Percentiles rank a stretch among this genome's conserved stretches.
Conservation (phyloP, 2,797 vertebrate genomes). For the Catamblyrhynchus diadema region DNA sequence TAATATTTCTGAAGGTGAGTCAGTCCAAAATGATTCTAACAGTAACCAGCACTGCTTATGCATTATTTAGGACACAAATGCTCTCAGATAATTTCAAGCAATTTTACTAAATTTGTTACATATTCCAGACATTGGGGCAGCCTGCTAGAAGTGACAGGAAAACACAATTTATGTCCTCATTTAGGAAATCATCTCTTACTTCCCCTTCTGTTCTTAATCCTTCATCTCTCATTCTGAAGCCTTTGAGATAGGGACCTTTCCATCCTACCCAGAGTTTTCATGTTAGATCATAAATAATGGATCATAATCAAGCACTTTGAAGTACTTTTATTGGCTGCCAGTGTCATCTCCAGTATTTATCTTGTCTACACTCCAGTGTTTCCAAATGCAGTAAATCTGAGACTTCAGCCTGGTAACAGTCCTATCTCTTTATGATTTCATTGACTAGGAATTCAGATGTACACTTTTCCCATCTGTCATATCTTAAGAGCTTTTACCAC, state of each 20-base stretch:
- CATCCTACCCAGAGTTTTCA: not conserved
- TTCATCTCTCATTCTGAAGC: not conserved
- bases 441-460: not conserved
- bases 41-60: not conserved
- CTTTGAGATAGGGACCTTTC: not conserved
- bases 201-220: not conserved
- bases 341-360: conserved; percentile 10
- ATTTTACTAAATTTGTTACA: not conserved
- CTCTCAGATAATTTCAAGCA: not conserved
- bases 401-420: not conserved
- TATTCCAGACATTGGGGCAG: not conserved
- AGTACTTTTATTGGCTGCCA: conserved; percentile 9
- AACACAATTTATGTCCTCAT: not conserved
- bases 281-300: not conserved
- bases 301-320: not conserved
- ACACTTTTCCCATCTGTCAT: not conserved
- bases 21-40: not conserved
- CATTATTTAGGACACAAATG: conserved; percentile 23
- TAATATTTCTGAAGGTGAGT: not conserved
- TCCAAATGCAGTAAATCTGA: not conserved
- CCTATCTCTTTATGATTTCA: not conserved
- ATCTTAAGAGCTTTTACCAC: not conserved
- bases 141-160: not conserved
- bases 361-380: not conserved
- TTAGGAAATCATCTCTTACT: not conserved